Evolutionary conservation across 2,797 vertebrate species (phyloP).

Genomic region (Tapirus indicus): DNA sequence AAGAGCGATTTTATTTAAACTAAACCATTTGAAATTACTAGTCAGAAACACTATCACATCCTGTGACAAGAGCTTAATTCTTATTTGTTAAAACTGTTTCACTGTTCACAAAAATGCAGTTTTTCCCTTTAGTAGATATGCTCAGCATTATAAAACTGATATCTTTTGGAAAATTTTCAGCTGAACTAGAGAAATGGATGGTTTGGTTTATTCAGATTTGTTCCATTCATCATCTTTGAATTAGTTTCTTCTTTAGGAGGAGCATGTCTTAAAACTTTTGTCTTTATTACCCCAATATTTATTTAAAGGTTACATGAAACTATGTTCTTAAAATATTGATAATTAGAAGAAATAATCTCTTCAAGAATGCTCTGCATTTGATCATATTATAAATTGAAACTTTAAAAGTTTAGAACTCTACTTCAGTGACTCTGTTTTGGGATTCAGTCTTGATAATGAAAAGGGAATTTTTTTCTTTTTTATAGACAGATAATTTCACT

Average conservation of each 20-base stretch:
- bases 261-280: background rate
- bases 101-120: background rate
- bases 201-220: background rate
- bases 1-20: background rate
- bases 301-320: conserved; percentile 16
- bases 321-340: conserved; percentile 44
- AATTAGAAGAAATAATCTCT: background rate
- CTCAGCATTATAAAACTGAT: background rate
- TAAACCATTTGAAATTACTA: conserved; percentile 15
- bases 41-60: background rate
- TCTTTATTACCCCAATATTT: conserved; percentile 2
- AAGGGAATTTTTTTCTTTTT: background rate
- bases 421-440: background rate
- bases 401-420: background rate
- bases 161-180: background rate
- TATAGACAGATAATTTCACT: background rate
- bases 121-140: background rate
- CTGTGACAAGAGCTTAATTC: background rate
- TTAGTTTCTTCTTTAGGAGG: conserved; percentile 45
- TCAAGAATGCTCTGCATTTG: background rate
- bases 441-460: conserved; percentile 17
- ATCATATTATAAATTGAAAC: background rate
- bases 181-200: background rate
- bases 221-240: background rate
- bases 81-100: conserved; percentile 16